phyloP scores from a whole-genome alignment of 2,888 invertebrate species.

The Caenorhabditis sp. region DNA sequence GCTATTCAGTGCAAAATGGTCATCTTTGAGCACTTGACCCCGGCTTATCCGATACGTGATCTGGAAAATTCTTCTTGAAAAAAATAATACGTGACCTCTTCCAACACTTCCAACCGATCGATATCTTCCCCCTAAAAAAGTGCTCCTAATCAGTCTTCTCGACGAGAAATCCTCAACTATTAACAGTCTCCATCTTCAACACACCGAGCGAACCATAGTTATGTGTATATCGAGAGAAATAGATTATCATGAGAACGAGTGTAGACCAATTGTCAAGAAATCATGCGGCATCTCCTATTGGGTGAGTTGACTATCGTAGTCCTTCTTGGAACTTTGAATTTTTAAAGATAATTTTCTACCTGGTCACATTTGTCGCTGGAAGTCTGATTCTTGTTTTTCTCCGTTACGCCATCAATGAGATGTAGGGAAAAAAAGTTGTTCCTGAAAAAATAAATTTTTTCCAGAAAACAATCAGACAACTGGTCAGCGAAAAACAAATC shows the following conservation, averaged over 20 bases:
- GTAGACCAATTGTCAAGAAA: background rate
- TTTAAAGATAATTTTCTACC: constrained; percentile 3
- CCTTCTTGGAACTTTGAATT: too few species aligned
- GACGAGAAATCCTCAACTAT: too few species aligned
- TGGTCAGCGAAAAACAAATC: background rate
- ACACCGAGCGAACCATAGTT: too few species aligned
- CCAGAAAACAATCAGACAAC: background rate
- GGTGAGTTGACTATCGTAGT: background rate
- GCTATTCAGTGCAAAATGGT: too few species aligned
- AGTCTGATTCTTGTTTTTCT: constrained; percentile 2
- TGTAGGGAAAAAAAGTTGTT: background rate
- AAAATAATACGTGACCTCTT: too few species aligned
- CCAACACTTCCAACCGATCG: too few species aligned
- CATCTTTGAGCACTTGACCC: too few species aligned
- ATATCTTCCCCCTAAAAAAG: too few species aligned
- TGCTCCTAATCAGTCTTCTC: too few species aligned
- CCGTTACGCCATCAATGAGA: background rate
- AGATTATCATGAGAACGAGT: background rate
- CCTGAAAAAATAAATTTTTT: background rate
- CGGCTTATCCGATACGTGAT: too few species aligned
- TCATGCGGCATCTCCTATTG: background rate
- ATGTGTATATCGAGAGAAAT: constrained; percentile 7
- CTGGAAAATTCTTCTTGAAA: too few species aligned
- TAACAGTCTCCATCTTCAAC: too few species aligned
- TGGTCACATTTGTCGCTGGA: background rate